Conservation (phyloP, 2,113 vertebrate genomes). For the Eleginops maclovinus region DNA sequence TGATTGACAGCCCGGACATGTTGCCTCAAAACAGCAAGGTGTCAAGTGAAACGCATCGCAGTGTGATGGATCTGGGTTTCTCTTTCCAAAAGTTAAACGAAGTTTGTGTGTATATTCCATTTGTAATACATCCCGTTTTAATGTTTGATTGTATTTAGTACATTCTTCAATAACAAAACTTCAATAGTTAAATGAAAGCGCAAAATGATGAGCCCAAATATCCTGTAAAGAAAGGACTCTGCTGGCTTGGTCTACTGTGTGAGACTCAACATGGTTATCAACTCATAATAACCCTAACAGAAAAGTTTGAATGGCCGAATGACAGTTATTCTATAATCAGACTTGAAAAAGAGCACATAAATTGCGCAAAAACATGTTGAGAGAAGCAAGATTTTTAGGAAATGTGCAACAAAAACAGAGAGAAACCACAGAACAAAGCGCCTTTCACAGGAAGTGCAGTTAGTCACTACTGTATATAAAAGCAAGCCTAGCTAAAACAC, state of each 20-base stretch:
- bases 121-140: no score
- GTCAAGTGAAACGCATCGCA: no score
- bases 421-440: slow-evolving; percentile 24
- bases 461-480: slow-evolving; percentile 13
- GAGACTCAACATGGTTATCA: neutral
- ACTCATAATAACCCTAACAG: no score
- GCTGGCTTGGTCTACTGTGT: neutral
- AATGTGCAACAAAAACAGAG: slow-evolving; percentile 24
- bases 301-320: neutral
- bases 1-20: no score
- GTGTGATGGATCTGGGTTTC: no score
- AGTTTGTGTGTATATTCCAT: no score
- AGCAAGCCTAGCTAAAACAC: neutral
- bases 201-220: neutral
- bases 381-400: slow-evolving; percentile 10
- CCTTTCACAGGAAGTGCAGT: slow-evolving; percentile 14
- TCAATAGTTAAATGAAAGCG: neutral
- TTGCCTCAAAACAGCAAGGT: no score
- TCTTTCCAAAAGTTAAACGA: no score
- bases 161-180: neutral
- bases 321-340: neutral
- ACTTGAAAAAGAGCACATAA: neutral
- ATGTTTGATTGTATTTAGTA: no score
- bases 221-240: neutral
- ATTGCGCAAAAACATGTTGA: neutral